Percentiles rank a stretch among this genome's conserved stretches.
Evolutionary conservation across 1,140 invertebrate genomes (phyloP).

Genomic region (Cherax quadricarinatus): DNA sequence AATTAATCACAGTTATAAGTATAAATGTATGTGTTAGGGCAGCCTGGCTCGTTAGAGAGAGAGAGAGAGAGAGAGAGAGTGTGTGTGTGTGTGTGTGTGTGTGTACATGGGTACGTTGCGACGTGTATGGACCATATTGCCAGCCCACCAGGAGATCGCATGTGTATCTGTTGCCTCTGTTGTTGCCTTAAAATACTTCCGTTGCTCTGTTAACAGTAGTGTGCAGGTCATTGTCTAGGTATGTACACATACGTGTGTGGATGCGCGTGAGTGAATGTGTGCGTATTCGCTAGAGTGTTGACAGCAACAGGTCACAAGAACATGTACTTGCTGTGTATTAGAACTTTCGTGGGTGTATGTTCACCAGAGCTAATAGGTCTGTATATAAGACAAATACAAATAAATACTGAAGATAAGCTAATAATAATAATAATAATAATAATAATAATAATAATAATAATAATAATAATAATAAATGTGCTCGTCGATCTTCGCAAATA

Average conservation of each 20-base stretch:
- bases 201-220: slow-evolving; percentile 8
- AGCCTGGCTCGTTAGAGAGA: neutral
- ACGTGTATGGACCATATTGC: neutral
- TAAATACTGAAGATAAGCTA: neutral
- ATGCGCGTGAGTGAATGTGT: slow-evolving; percentile 20
- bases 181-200: slow-evolving; percentile 2
- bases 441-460: neutral
- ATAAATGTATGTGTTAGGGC: neutral
- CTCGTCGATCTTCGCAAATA: slow-evolving; percentile 27
- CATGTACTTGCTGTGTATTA: too few relatives aligned
- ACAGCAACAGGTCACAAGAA: too few relatives aligned
- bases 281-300: neutral
- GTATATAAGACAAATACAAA: neutral
- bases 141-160: neutral
- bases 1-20: slow-evolving; percentile 1
- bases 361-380: neutral
- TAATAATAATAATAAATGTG: neutral
- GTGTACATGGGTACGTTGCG: neutral
- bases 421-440: neutral
- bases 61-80: too few relatives aligned
- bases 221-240: slow-evolving; percentile 4
- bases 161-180: neutral
- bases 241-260: neutral
- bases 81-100: too few relatives aligned
- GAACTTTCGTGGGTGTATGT: neutral